phyloP scores from a whole-genome alignment of 2,113 vertebrate genomes.

The Engystomops pustulosus region DNA sequence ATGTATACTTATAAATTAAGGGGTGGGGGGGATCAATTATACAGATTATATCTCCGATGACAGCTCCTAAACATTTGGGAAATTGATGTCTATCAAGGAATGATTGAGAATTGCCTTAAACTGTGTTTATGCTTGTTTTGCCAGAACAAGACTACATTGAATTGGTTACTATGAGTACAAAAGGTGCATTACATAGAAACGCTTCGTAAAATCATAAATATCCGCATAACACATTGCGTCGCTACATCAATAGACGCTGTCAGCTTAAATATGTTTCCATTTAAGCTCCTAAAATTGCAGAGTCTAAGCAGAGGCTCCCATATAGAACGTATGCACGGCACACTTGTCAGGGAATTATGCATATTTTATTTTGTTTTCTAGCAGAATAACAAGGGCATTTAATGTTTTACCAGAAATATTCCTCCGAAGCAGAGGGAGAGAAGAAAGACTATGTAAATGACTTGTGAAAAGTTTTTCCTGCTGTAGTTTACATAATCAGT shows the following conservation, averaged over 20 bases:
- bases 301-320: background rate
- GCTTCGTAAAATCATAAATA: too few relatives aligned
- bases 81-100: too few relatives aligned
- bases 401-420: slow-evolving; percentile 49
- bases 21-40: too few relatives aligned
- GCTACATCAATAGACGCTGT: background rate
- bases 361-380: slow-evolving; percentile 55
- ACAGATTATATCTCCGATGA: too few relatives aligned
- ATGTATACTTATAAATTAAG: too few relatives aligned
- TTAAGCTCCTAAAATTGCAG: background rate
- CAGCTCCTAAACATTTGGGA: too few relatives aligned
- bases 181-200: too few relatives aligned
- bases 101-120: too few relatives aligned
- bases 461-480: slow-evolving; percentile 55
- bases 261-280: slow-evolving; percentile 1
- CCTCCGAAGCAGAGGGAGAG: slow-evolving; percentile 31
- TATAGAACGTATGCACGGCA: slow-evolving; percentile 8
- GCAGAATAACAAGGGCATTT: slow-evolving; percentile 52
- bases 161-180: too few relatives aligned
- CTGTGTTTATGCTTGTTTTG: too few relatives aligned
- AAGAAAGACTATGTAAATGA: slow-evolving; percentile 48
- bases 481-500: slow-evolving; percentile 51
- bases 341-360: slow-evolving; percentile 43
- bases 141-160: too few relatives aligned
- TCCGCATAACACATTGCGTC: background rate